Conservation (phyloP, 2,888 invertebrate genomes). For the Leucophenga montana region DNA sequence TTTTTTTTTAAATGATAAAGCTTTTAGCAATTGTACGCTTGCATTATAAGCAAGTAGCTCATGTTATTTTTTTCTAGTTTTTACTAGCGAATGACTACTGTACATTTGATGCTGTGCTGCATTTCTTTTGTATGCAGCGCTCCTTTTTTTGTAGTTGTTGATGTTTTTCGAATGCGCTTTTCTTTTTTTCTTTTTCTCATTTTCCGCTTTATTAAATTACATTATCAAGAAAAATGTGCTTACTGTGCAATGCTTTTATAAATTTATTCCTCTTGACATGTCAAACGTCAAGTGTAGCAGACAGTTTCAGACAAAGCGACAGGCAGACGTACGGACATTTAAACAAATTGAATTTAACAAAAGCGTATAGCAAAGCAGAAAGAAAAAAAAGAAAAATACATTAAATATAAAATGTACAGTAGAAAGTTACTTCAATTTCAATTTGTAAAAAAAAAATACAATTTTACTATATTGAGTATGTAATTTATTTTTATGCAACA, state of each 20-base stretch:
- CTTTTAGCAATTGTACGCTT: no score
- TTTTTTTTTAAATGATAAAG: no score
- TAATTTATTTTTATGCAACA: no score
- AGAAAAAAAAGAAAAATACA: neutral
- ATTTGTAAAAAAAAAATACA: neutral
- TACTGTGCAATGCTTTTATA: constrained; percentile 3
- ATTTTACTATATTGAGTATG: no score
- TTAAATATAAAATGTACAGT: no score
- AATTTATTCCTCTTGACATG: constrained; percentile 23
- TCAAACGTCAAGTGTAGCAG: constrained; percentile 5
- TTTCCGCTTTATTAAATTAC: constrained; percentile 9
- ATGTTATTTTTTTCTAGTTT: no score
- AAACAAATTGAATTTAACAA: constrained; percentile 20
- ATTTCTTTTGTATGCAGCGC: constrained; percentile 15
- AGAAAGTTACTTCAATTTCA: no score
- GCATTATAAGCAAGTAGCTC: no score
- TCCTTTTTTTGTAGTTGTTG: constrained; percentile 9
- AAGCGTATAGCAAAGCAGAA: neutral
- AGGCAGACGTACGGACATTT: neutral
- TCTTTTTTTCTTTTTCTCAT: constrained; percentile 10
- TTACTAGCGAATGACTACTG: neutral
- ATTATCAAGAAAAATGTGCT: neutral
- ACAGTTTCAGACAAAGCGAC: neutral
- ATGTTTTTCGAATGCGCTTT: neutral
- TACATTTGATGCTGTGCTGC: neutral